Base-by-base conservation (phyloP, 35 echinoderm and acorn worm genomes). In the Eucidaris tribuloides region DNA sequence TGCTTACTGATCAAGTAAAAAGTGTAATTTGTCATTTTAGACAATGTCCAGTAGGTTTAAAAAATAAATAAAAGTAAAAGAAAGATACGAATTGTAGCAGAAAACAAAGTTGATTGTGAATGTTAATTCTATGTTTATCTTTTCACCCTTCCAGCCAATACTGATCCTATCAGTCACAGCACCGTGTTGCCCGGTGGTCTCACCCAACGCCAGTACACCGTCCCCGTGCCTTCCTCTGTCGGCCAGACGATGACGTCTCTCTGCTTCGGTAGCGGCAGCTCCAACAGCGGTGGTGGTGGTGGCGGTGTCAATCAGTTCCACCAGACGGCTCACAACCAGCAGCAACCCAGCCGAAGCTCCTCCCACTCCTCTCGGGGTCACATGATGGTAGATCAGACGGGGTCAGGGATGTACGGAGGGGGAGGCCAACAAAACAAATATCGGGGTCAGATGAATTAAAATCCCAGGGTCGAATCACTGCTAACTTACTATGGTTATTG, bases 151-250 rank as follows among this genome's bases (percentile, higher is more conserved):
- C 43, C 86, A 97, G 94, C 90, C 35, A 97, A 97, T 79, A 79
- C 83, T 19, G 96, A 99, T 17, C 96, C 96, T 3, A 99, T 99
- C 76, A 88, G 84, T 45, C 96, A 99, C 64, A 84, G 86, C 18
- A 80, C 76, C n/a, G 91, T 99, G 7, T 65, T 99, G 42, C 90
- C 96, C 7, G 90, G 96, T 22, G 96, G 96, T 28, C 63, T 87
- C 14, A 84, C 96, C 19, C 91, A 93, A 49, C 77, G 87, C 25
- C 90, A 99, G 83, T 85, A 97, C 36, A 91, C 89, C 45, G 76
- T 92, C 23, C 74, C 62, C 22, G 68, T 88, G 20, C 90, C 83
- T 0, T 99, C 90, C 1, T 86, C 90, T 1, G 90, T 89, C 1
- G 90, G 90, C 35, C 68, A 74, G 37, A 40, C 68, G 0, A 84